These are phyloP conservation scores for Arnoldichthys spilopterus DNA, from an alignment of 2,797 vertebrate species.

Conservation along the genomic window DNA sequence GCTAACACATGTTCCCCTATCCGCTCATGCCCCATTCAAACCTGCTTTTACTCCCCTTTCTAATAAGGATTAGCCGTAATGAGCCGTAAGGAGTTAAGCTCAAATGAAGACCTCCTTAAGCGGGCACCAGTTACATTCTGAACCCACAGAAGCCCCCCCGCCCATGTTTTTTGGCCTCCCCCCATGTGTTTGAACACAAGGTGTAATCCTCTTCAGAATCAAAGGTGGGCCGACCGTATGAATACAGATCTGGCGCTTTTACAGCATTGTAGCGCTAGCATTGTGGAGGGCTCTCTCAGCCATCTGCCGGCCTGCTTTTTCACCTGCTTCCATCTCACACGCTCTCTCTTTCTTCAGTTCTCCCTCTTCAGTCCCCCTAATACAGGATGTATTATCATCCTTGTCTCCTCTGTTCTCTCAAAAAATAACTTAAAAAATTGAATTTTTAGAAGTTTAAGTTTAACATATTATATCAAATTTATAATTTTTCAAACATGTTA, in stretches of 20 bases:
- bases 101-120: slow-evolving; percentile 80
- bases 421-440: not conserved
- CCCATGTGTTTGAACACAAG: slow-evolving; percentile 77
- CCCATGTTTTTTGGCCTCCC: slow-evolving; percentile 57
- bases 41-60: slow-evolving; percentile 69
- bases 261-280: slow-evolving; percentile 68
- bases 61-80: slow-evolving; percentile 82
- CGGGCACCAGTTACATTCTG: slow-evolving; percentile 77
- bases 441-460: too few species aligned
- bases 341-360: not conserved
- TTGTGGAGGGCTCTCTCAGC: slow-evolving; percentile 63
- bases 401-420: not conserved
- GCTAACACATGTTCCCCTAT: slow-evolving; percentile 76
- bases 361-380: slow-evolving; percentile 3
- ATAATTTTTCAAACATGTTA: too few species aligned
- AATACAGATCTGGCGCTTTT: slow-evolving; percentile 73
- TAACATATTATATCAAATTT: too few species aligned
- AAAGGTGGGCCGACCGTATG: slow-evolving; percentile 82
- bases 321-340: slow-evolving; percentile 49
- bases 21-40: slow-evolving; percentile 66
- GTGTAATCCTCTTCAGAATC: slow-evolving; percentile 84
- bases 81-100: slow-evolving; percentile 78
- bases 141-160: slow-evolving; percentile 70
- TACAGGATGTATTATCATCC: not conserved
- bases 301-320: slow-evolving; percentile 50